A percentile compares a stretch with the other conserved stretches of the same genome.
Conservation (phyloP, 2,113 vertebrate genomes). For the Campylomormyrus numenius region DNA sequence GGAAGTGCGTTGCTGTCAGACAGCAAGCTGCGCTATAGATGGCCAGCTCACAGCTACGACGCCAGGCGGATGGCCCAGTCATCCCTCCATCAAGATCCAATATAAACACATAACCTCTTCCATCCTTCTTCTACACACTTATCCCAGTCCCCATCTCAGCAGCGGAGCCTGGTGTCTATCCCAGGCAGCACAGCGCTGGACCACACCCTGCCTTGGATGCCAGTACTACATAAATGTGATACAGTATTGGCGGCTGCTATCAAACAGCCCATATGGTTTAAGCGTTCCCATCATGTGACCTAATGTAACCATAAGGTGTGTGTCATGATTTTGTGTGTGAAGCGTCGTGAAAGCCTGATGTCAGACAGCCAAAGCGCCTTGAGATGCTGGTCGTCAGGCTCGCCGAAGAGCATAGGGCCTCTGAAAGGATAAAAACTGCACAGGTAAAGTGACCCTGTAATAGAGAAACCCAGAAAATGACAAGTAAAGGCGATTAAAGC, state of each 20-base stretch:
- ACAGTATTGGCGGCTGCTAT: background rate
- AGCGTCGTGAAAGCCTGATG: background rate
- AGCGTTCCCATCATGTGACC: background rate
- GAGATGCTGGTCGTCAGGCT: background rate
- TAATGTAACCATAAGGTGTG: background rate
- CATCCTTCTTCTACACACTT: background rate
- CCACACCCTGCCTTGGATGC: background rate
- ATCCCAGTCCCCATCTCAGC: background rate
- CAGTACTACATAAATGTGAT: background rate
- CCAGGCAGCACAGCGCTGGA: background rate
- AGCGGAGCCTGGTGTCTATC: background rate
- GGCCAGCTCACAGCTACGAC: background rate
- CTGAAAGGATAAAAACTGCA: background rate
- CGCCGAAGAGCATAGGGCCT: background rate
- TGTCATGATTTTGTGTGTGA: background rate
- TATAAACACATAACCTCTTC: background rate
- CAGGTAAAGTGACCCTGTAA: background rate
- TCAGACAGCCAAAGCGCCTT: background rate
- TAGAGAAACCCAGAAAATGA: background rate
- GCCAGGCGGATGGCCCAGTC: background rate
- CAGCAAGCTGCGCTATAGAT: background rate
- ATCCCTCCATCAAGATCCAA: background rate
- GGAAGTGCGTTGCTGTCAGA: background rate
- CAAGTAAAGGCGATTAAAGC: background rate
- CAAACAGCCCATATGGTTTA: background rate